A percentile compares a stretch with the other conserved stretches of the same genome.
Evolutionary conservation across 2,113 vertebrate genomes (phyloP).

Genomic region (Phodopus roborovskii): DNA sequence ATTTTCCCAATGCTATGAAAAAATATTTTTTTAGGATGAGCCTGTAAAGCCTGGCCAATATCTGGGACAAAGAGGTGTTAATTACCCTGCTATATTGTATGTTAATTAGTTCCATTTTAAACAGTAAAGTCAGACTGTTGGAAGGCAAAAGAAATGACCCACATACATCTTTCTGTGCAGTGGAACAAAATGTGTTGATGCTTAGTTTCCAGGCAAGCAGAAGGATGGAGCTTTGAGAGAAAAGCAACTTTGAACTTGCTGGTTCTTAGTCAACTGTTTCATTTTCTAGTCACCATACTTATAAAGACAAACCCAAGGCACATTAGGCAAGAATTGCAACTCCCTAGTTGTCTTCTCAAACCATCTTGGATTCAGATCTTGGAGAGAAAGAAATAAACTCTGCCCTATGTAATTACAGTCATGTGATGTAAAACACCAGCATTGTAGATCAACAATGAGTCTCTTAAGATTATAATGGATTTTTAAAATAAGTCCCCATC

Average conservation of each 20-base stretch:
- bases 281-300: background rate
- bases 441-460: background rate
- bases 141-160: background rate
- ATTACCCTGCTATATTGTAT: conserved; percentile 12
- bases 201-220: background rate
- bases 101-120: conserved; percentile 62
- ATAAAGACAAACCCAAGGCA: background rate
- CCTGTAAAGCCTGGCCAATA: conserved; percentile 1
- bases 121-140: conserved; percentile 1
- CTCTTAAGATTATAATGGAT: background rate
- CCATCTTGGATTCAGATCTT: background rate
- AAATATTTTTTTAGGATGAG: conserved; percentile 42
- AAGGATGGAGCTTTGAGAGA: background rate
- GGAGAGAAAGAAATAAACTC: background rate
- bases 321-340: background rate
- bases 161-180: background rate
- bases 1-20: conserved; percentile 63
- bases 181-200: background rate
- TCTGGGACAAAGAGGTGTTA: conserved; percentile 57
- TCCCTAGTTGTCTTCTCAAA: background rate
- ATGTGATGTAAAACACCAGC: background rate
- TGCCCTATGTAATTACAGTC: background rate
- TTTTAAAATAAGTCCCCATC: background rate
- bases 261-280: background rate
- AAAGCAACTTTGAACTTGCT: background rate